These are phyloP conservation scores for Neoascia interrupta DNA, from an alignment of 2,888 invertebrate genomes.

Conservation along the genomic window DNA sequence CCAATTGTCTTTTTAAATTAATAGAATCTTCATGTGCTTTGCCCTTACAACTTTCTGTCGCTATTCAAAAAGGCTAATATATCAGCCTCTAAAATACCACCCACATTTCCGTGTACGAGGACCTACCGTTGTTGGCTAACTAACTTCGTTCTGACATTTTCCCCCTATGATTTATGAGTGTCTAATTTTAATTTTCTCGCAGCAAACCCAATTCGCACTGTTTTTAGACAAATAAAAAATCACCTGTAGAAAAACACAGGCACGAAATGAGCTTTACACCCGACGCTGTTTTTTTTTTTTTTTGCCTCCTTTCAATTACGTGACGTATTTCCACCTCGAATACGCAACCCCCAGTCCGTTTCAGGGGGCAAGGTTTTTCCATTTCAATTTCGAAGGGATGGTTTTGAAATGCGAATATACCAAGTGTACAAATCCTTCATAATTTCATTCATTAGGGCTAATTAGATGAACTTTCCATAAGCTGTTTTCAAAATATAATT, in stretches of 20 bases:
- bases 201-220: conserved; percentile 29
- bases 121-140: no score
- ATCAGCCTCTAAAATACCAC: no score
- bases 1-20: no score
- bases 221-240: no score
- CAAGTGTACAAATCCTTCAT: conserved; percentile 36
- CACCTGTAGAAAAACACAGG: not conserved
- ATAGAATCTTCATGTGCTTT: no score
- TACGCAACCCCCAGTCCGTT: no score
- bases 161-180: conserved; percentile 37
- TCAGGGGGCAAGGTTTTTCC: no score
- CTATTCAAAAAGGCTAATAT: no score
- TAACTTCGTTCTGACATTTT: conserved; percentile 20
- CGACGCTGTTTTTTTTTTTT: not conserved
- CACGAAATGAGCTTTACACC: not conserved
- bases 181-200: conserved; percentile 43
- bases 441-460: conserved; percentile 51
- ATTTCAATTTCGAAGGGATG: not conserved
- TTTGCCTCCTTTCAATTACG: not conserved
- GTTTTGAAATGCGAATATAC: conserved; percentile 12
- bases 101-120: no score
- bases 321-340: no score
- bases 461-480: conserved; percentile 45
- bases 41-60: no score
- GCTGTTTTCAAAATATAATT: conserved; percentile 30